These are phyloP conservation scores for Falco berigora DNA, from an alignment of 2,797 vertebrate species.

Conservation along the genomic window DNA sequence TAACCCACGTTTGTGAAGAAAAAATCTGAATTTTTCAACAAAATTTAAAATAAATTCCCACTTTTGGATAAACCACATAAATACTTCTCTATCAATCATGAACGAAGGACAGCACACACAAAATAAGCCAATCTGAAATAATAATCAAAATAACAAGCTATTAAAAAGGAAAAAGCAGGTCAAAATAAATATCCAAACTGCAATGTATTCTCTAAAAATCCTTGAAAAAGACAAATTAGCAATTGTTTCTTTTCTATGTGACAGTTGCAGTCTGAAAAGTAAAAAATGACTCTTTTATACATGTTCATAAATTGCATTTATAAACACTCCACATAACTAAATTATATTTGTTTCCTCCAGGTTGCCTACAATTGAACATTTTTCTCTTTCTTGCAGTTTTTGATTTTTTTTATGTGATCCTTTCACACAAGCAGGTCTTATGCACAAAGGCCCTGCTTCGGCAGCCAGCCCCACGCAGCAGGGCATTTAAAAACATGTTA, in stretches of 20 bases:
- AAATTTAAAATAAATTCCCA: neutral
- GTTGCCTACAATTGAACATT: slow-evolving; percentile 26
- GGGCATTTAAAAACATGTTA: neutral
- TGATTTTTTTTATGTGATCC: neutral
- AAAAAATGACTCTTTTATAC: neutral
- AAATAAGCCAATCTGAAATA: neutral
- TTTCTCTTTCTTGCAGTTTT: neutral
- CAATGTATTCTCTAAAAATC: neutral
- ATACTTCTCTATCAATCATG: neutral
- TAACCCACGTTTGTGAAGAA: neutral
- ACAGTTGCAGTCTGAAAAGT: neutral
- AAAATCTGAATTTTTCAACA: neutral
- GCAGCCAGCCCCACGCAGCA: neutral
- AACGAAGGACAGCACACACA: neutral
- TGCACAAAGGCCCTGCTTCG: neutral
- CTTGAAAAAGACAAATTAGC: slow-evolving; percentile 24
- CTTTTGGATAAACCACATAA: neutral
- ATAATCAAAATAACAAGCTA: neutral
- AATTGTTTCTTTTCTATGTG: neutral
- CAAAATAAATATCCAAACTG: neutral
- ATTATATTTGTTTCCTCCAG: slow-evolving; percentile 27
- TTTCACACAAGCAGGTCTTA: slow-evolving; percentile 3
- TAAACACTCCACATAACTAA: slow-evolving; percentile 20
- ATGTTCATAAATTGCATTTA: slow-evolving; percentile 22
- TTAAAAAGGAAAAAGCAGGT: neutral